Conservation (phyloP, 2,113 vertebrate genomes). For the Neolamprologus sp. region DNA sequence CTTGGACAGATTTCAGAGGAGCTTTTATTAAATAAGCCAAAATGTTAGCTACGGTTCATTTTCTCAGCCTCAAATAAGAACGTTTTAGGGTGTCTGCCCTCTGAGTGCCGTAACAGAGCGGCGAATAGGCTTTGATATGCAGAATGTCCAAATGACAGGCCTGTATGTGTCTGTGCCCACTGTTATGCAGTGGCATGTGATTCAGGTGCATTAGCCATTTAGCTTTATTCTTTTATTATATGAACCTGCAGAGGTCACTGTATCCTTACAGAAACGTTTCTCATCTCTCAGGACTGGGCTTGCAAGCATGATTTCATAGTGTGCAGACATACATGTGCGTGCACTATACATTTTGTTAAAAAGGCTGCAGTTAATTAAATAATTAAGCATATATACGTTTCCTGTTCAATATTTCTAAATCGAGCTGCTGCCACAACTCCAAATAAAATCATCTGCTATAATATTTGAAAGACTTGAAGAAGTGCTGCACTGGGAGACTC, state of each 20-base stretch:
- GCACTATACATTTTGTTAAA: not conserved
- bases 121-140: not conserved
- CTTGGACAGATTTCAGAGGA: slow-evolving; percentile 5
- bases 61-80: not conserved
- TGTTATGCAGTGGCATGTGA: not conserved
- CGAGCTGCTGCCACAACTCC: not conserved
- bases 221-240: not conserved
- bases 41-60: slow-evolving; percentile 17
- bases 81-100: not conserved
- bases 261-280: not conserved
- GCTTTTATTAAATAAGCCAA: slow-evolving; percentile 24
- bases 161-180: not conserved
- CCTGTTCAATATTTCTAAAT: not conserved
- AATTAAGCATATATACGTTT: not conserved
- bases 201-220: not conserved
- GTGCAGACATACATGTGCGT: not conserved
- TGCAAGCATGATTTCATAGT: not conserved
- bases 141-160: not conserved
- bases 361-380: not conserved
- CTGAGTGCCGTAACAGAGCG: not conserved
- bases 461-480: not conserved
- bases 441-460: not conserved
- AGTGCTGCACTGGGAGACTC: not conserved
- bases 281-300: slow-evolving; percentile 40
- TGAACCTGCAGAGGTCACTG: not conserved